Conservation (phyloP, 2,888 invertebrate genomes). For the Thyatira batis region DNA sequence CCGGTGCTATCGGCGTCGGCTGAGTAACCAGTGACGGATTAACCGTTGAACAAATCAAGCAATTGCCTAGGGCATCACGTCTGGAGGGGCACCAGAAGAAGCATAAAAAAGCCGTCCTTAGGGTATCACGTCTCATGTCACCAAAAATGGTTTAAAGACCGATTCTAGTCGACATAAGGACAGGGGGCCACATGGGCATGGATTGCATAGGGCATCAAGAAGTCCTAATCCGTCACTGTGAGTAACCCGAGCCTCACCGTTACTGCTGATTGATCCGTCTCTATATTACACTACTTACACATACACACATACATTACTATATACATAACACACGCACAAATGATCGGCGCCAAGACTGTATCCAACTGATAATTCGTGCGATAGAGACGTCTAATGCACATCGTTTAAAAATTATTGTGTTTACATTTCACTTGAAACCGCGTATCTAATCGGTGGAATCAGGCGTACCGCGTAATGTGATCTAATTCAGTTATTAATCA, state of each 20-base stretch:
- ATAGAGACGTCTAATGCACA: conserved; percentile 5
- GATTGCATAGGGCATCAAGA: too few species aligned
- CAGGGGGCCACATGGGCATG: too few species aligned
- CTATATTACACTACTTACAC: neutral
- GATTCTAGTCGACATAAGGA: too few species aligned
- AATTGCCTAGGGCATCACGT: too few species aligned
- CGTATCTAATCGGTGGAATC: conserved; percentile 21
- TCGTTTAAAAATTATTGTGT: conserved; percentile 14
- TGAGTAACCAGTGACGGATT: too few species aligned
- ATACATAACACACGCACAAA: neutral
- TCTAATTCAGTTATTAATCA: neutral
- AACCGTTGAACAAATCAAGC: too few species aligned
- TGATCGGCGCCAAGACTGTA: neutral
- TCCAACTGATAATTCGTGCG: conserved; percentile 1
- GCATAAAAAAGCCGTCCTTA: too few species aligned
- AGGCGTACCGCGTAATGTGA: neutral
- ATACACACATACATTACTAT: neutral
- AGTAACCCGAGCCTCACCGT: conserved; percentile 3
- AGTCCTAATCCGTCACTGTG: too few species aligned
- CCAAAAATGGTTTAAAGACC: too few species aligned
- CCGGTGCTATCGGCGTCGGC: too few species aligned
- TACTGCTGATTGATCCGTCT: conserved; percentile 6
- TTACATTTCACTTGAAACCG: conserved; percentile 24
- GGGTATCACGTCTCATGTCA: too few species aligned
- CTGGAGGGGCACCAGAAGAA: too few species aligned